Percentiles rank a stretch among this genome's conserved stretches.
phyloP scores from a whole-genome alignment of 2,797 vertebrate genomes.

The Pangasius larnaudii region DNA sequence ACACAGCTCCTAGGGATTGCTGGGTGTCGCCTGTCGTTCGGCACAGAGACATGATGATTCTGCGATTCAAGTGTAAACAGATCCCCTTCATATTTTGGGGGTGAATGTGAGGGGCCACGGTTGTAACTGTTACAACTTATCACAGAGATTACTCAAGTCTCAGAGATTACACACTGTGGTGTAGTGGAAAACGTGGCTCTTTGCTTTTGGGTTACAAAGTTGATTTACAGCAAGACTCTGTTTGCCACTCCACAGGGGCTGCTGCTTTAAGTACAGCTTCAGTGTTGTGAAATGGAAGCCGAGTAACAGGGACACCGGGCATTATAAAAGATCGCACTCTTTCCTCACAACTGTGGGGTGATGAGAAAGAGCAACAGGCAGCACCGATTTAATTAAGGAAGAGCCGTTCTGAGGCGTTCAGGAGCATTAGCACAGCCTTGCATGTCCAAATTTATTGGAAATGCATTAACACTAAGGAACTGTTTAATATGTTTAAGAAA shows the following conservation, averaged over 20 bases:
- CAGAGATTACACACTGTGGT: constrained; percentile 32
- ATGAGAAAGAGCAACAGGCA: not conserved
- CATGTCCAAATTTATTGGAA: not conserved
- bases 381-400: not conserved
- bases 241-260: constrained; percentile 7
- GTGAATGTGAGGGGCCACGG: constrained; percentile 63
- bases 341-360: constrained; percentile 48
- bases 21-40: constrained; percentile 75
- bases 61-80: constrained; percentile 75
- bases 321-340: not conserved
- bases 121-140: constrained; percentile 32
- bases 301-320: not conserved
- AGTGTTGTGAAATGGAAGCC: constrained; percentile 38
- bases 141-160: constrained; percentile 33
- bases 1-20: constrained; percentile 75
- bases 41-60: constrained; percentile 75
- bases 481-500: not conserved
- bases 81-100: constrained; percentile 65
- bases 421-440: not conserved
- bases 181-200: constrained; percentile 55
- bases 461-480: not conserved
- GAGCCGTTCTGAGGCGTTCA: not conserved
- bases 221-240: constrained; percentile 38
- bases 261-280: constrained; percentile 5
- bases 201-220: constrained; percentile 14